phyloP scores from a whole-genome alignment of 2,113 vertebrate species.

The Pomatostomus ruficeps region DNA sequence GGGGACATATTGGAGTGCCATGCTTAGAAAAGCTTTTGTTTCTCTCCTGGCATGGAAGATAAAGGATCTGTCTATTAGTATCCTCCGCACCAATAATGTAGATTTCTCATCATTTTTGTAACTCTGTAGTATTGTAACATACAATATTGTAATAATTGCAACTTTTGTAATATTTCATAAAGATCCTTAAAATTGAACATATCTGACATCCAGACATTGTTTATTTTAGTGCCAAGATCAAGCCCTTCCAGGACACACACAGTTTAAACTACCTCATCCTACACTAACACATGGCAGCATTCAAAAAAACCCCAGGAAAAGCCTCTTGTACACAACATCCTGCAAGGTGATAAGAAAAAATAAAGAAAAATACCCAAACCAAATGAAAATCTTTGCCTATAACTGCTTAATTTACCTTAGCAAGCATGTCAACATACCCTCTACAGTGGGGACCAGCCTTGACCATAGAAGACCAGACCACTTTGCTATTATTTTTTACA shows the following conservation, averaged over 20 bases:
- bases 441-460: fast-evolving
- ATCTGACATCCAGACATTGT: background rate
- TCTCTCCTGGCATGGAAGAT: background rate
- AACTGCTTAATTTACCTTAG: background rate
- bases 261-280: background rate
- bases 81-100: background rate
- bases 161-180: background rate
- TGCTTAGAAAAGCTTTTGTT: background rate
- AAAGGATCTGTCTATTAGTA: background rate
- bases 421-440: background rate
- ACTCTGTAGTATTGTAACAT: background rate
- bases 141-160: background rate
- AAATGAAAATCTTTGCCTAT: background rate
- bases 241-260: background rate
- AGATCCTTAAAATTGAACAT: background rate
- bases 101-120: background rate
- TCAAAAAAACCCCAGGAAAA: background rate
- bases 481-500: background rate
- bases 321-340: background rate
- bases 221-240: background rate
- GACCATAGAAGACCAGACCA: background rate
- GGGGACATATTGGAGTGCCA: background rate
- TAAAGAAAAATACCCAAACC: fast-evolving
- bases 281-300: fast-evolving
- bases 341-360: background rate